These are phyloP conservation scores for Gephyroberyx darwinii DNA, from an alignment of 2,797 vertebrate genomes.

Conservation along the genomic window DNA sequence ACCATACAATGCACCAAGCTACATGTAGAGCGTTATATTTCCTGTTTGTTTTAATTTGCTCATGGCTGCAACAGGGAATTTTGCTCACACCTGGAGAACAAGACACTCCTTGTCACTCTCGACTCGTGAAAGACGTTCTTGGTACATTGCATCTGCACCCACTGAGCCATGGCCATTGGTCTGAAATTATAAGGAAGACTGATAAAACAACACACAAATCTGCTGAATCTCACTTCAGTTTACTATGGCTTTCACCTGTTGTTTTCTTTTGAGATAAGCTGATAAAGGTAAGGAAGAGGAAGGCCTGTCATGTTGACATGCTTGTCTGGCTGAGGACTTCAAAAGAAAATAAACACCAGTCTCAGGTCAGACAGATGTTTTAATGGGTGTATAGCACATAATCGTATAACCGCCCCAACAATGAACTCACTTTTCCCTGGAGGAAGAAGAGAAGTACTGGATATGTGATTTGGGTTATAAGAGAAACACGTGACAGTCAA, in stretches of 20 bases:
- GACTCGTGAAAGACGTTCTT: slow-evolving; percentile 90
- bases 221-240: not conserved
- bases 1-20: not conserved
- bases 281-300: not conserved
- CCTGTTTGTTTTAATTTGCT: slow-evolving; percentile 10
- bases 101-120: slow-evolving; percentile 99
- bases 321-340: not conserved
- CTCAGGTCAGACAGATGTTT: slow-evolving; percentile 26
- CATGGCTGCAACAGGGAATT: not conserved
- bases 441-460: not conserved
- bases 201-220: slow-evolving; percentile 1
- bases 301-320: slow-evolving; percentile 14
- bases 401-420: slow-evolving; percentile 17
- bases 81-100: slow-evolving; percentile 88
- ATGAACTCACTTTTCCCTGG: slow-evolving; percentile 32
- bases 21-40: not conserved
- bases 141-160: slow-evolving; percentile 85
- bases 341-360: slow-evolving; percentile 28
- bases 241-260: not conserved
- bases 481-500: slow-evolving; percentile 51
- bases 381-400: slow-evolving; percentile 1
- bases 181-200: slow-evolving; percentile 77
- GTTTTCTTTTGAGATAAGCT: not conserved
- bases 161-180: slow-evolving; percentile 88
- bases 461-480: slow-evolving; percentile 24